These are phyloP conservation scores for Buathra laborator DNA, from an alignment of 2,888 invertebrate genomes.

Conservation along the genomic window DNA sequence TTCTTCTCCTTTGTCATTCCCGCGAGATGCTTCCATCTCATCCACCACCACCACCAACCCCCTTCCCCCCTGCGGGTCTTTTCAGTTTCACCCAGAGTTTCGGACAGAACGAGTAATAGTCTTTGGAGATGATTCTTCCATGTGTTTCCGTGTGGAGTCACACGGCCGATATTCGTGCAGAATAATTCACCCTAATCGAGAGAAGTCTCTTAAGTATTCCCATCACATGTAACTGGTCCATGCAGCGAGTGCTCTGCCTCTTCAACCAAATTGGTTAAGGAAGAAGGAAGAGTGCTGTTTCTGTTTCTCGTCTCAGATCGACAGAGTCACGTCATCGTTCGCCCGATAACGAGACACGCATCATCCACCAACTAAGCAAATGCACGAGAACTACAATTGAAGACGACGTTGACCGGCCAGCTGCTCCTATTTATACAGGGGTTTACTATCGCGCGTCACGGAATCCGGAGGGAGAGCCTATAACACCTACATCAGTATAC, in stretches of 20 bases:
- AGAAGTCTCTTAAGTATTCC: not conserved
- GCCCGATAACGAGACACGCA: slow-evolving; percentile 17
- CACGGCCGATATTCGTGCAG: not conserved
- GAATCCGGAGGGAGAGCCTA: slow-evolving; percentile 30
- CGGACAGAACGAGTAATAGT: slow-evolving; percentile 29
- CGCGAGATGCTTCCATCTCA: slow-evolving; percentile 6
- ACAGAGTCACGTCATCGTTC: slow-evolving; percentile 57
- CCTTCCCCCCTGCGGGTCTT: not conserved
- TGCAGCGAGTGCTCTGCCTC: slow-evolving; percentile 10
- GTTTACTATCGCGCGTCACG: slow-evolving; percentile 51
- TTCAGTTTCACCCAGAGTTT: not conserved
- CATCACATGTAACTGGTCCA: not conserved
- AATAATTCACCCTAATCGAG: slow-evolving; percentile 9
- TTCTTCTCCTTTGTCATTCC: not conserved
- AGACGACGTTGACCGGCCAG: slow-evolving; percentile 51
- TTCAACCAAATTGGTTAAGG: no score
- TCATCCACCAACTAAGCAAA: slow-evolving; percentile 25
- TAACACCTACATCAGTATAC: not conserved
- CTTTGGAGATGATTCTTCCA: slow-evolving; percentile 6
- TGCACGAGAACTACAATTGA: slow-evolving; percentile 20
- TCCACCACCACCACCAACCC: no score
- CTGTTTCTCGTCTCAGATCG: slow-evolving; percentile 28
- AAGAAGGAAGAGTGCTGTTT: not conserved
- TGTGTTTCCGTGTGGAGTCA: not conserved
- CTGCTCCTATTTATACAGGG: slow-evolving; percentile 25